Conservation (phyloP, 1,140 invertebrate genomes). For the Periplaneta americana region DNA sequence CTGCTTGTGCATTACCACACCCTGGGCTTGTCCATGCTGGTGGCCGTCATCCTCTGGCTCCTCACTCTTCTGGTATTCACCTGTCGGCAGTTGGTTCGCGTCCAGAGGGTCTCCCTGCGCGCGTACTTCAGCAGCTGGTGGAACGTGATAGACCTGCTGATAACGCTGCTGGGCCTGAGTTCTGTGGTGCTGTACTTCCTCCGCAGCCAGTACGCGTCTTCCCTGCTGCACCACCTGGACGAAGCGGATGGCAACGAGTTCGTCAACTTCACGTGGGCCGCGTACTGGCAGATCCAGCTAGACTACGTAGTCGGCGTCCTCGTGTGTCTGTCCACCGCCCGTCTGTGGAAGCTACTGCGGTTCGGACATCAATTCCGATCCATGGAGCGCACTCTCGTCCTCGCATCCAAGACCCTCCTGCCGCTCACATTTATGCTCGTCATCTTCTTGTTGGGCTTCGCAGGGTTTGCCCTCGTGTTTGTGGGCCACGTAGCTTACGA, state of each 20-base stretch:
- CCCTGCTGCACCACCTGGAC: not conserved
- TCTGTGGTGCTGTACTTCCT: not conserved
- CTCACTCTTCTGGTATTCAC: not conserved
- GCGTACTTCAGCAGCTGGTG: not conserved
- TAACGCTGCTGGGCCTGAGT: not conserved
- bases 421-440: not conserved
- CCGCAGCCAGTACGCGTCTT: not conserved
- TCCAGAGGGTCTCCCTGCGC: not conserved
- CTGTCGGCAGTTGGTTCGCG: not conserved
- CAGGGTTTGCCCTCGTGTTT: not conserved
- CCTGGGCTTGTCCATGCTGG: not conserved
- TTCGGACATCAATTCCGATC: not conserved
- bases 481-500: not conserved
- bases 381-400: not conserved
- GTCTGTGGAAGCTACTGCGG: not conserved
- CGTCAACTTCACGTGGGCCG: not conserved
- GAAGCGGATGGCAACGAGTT: not conserved
- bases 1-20: not conserved
- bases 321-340: not conserved
- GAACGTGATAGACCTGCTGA: not conserved
- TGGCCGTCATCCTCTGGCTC: not conserved
- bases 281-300: not conserved
- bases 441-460: not conserved
- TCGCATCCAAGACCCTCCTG: not conserved
- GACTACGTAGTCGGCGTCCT: not conserved